These are phyloP conservation scores for Eupeodes luniger DNA, from an alignment of 2,888 invertebrate genomes.

Conservation along the genomic window DNA sequence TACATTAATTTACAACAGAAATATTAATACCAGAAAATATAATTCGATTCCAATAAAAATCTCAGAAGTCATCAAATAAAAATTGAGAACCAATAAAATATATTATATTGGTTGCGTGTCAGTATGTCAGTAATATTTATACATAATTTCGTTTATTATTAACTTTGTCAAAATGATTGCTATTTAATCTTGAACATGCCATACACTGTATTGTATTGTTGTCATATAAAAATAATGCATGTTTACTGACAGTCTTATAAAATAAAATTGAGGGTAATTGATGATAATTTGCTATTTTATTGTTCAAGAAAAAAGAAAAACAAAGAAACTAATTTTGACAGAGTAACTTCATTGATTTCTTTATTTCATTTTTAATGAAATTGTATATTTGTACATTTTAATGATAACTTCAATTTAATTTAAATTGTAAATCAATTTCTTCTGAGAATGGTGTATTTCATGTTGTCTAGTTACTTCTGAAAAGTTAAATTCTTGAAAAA, in stretches of 20 bases:
- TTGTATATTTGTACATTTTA: no score
- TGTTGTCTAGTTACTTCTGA: no score
- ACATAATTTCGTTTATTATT: slow-evolving; percentile 9
- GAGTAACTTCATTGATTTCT: no score
- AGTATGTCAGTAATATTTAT: no score
- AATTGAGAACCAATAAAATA: neutral
- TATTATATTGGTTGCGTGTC: neutral
- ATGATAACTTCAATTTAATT: no score
- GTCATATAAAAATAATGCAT: neutral
- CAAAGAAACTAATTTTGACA: no score
- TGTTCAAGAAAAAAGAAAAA: neutral
- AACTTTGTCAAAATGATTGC: slow-evolving; percentile 5
- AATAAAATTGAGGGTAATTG: neutral
- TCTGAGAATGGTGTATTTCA: no score
- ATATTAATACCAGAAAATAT: neutral
- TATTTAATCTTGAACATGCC: neutral
- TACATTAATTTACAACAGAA: neutral
- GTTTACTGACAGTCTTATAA: slow-evolving; percentile 2
- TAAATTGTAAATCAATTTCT: no score
- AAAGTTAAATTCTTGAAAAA: no score
- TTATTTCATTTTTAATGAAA: no score
- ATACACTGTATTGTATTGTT: no score
- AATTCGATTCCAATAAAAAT: neutral
- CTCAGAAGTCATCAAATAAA: neutral
- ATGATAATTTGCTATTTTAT: slow-evolving; percentile 3